Evolutionary conservation across 1,140 invertebrate species (phyloP).

Genomic region (Drosophila ogumai): DNA sequence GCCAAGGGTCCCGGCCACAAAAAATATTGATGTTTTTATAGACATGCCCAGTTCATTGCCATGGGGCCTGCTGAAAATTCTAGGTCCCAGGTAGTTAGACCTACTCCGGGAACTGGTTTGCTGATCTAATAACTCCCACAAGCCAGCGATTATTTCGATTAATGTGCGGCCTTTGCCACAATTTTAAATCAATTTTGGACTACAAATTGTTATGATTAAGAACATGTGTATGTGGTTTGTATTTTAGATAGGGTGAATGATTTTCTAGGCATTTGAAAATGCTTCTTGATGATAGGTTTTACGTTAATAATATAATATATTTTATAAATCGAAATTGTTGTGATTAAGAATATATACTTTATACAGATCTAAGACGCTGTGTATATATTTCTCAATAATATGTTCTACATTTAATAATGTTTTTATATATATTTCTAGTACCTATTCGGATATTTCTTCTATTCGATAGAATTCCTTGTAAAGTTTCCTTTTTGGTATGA

Average conservation of each 20-base stretch:
- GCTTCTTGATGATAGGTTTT: neutral
- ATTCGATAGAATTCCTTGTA: neutral
- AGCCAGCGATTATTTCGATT: conserved; percentile 16
- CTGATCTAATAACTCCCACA: conserved; percentile 44
- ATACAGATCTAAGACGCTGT: too few species aligned
- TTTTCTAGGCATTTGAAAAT: neutral
- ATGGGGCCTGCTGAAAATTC: conserved; percentile 18
- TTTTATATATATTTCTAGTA: neutral
- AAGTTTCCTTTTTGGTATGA: neutral
- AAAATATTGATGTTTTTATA: conserved; percentile 45
- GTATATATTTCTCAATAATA: too few species aligned
- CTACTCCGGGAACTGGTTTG: conserved; percentile 20
- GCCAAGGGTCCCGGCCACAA: conserved; percentile 46
- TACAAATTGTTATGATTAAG: conserved; percentile 14
- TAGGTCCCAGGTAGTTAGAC: conserved; percentile 21
- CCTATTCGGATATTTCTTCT: neutral
- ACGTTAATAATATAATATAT: neutral
- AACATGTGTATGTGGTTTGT: neutral
- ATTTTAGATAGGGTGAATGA: neutral
- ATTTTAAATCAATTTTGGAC: conserved; percentile 14
- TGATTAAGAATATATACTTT: neutral
- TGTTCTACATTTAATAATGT: neutral
- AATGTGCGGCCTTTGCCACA: conserved; percentile 23
- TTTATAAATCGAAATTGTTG: neutral
- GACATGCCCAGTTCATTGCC: conserved; percentile 42